Evolutionary conservation across 2,888 invertebrate genomes (phyloP).

Genomic region (Drosophila emarginata): DNA sequence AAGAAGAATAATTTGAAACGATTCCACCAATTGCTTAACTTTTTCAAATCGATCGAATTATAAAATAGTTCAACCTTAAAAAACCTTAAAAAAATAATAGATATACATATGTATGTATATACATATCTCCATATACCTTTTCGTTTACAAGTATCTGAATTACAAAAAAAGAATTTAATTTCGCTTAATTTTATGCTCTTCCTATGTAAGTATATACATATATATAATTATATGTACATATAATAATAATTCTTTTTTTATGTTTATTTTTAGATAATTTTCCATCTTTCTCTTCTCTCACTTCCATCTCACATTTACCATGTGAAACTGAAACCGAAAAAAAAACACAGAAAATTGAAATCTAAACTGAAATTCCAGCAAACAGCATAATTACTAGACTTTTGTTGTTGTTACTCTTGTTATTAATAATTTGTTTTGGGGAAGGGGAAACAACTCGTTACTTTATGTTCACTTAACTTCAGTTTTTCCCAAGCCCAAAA

Average conservation of each 20-base stretch:
- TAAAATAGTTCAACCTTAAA: no score
- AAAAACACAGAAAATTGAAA: not conserved
- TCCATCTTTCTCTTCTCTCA: not conserved
- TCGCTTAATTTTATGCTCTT: no score
- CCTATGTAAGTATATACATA: not conserved
- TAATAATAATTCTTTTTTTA: not conserved
- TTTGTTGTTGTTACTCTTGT: slow-evolving; percentile 15
- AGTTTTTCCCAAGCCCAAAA: slow-evolving; percentile 61
- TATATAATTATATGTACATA: not conserved
- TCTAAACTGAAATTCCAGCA: slow-evolving; percentile 32
- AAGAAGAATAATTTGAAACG: no score
- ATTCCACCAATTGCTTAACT: no score
- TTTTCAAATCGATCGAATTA: no score
- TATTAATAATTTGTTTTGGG: slow-evolving; percentile 59
- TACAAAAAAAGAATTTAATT: no score
- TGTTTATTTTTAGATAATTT: slow-evolving; percentile 1
- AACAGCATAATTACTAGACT: slow-evolving; percentile 53
- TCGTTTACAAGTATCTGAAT: no score
- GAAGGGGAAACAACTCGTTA: slow-evolving; percentile 11
- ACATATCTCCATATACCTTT: no score
- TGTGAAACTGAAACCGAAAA: slow-evolving; percentile 15
- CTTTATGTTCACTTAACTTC: slow-evolving; percentile 44
- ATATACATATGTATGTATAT: no score
- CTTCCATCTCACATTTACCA: not conserved
- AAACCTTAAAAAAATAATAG: no score